Evolutionary conservation across 2,888 invertebrate genomes (phyloP), one percentile per base, ranked within the genome.

Genomic region (Drosophila algonquin): DNA sequence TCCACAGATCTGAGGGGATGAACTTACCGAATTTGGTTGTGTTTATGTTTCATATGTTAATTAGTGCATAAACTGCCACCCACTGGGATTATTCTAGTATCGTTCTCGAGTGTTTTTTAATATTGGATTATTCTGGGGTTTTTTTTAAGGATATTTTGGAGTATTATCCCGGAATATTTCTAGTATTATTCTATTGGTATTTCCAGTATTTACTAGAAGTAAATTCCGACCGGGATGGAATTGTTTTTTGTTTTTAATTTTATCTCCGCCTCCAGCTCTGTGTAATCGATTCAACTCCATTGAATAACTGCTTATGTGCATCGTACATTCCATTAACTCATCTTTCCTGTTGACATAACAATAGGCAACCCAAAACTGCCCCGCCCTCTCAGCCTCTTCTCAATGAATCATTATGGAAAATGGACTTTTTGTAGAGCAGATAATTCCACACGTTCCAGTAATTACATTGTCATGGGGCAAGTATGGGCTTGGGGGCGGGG

Each of bases 291-390:
- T 40, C 1, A 5, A 40, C 35, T 6, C 2, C 14, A 30, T 55
- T 52, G 30, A 40, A 32, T 30, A 71, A 57, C 62, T 18, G 48
- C 35, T 14, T 40, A 12, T 40, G 35, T 4, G 9, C 30, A 9
- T 30, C 9, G 30, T 1, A 14, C 46, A 55, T 51, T 44, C 51
- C 51, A 58, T 59, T 54, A 51, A 55, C 48, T 72, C 73, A 64
- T 58, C 58, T 64, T 72, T 72, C 73, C 72, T 73, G 73, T 73
- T 72, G 72, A 52, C 54, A 72, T 27, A 58, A 55, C 57, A 58
- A 73, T 53, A 8, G 40, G 27, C 45, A 14, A 8, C 27, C 12
- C 52, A 18, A 47, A 55, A 16, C 21, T 54, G 6, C 50, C 16
- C 21, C 4, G 14, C 3, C 2, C 2, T 3, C n/a, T 10, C 32